Conservation (phyloP, 2,888 invertebrate genomes). For the Noctua janthe region DNA sequence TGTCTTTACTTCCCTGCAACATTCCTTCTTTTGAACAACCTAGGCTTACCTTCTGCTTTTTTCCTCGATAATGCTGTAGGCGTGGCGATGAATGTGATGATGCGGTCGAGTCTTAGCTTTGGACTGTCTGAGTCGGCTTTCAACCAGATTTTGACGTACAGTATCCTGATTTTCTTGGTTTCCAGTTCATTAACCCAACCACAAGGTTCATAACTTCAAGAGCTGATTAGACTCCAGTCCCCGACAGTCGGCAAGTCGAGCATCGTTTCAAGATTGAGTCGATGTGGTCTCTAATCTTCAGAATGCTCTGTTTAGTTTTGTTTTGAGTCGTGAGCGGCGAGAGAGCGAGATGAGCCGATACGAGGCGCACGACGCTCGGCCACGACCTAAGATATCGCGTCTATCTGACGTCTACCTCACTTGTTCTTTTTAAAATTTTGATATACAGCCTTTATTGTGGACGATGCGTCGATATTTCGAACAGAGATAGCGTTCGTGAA, state of each 20-base stretch:
- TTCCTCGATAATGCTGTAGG: background rate
- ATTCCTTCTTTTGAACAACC: background rate
- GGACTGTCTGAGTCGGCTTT: background rate
- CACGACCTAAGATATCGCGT: constrained; percentile 75
- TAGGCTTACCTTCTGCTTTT: background rate
- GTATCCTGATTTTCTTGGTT: background rate
- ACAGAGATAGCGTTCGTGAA: constrained; percentile 40
- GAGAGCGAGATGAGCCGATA: constrained; percentile 77
- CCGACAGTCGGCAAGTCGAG: constrained; percentile 47
- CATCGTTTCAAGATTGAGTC: constrained; percentile 63
- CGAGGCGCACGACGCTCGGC: constrained; percentile 68
- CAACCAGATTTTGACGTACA: background rate
- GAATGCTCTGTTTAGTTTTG: constrained; percentile 70
- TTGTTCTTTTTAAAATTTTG: constrained; percentile 74
- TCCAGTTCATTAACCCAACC: background rate
- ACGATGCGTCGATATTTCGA: constrained; percentile 69
- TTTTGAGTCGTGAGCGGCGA: constrained; percentile 72
- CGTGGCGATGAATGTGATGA: background rate
- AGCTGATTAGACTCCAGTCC: constrained; percentile 32
- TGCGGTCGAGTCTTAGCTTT: background rate
- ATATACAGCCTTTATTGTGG: constrained; percentile 73
- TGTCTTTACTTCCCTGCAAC: background rate
- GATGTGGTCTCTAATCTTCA: constrained; percentile 67
- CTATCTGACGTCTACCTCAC: constrained; percentile 74
- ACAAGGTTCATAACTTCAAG: constrained; percentile 14